A percentile compares a stretch with the other conserved stretches of the same genome.
These are phyloP conservation scores for Cantharis rufa DNA, from an alignment of 2,888 invertebrate genomes.

Conservation along the genomic window DNA sequence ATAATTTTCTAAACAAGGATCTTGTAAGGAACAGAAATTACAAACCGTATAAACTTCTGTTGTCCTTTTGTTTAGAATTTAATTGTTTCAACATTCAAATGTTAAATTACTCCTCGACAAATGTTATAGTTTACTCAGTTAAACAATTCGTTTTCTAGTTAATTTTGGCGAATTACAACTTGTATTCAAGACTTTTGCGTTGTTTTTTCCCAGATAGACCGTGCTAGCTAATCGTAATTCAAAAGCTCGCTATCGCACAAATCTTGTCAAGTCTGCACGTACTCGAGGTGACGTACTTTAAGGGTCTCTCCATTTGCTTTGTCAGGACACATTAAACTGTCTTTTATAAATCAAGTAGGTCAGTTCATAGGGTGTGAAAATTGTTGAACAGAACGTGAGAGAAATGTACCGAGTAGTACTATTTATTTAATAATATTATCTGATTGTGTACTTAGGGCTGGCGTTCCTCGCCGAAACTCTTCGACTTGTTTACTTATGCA, in stretches of 20 bases:
- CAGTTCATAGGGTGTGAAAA: constrained; percentile 9
- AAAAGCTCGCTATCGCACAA: constrained; percentile 19
- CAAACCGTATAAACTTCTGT: not conserved
- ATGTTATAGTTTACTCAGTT: not conserved
- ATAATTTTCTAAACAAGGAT: not conserved
- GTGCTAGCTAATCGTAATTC: constrained; percentile 19
- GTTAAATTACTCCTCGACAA: not conserved
- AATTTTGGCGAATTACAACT: not conserved
- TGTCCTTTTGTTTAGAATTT: not conserved
- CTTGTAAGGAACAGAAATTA: not conserved
- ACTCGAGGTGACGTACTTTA: constrained; percentile 17
- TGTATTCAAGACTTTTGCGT: not conserved
- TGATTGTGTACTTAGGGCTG: not conserved
- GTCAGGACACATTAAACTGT: constrained; percentile 19
- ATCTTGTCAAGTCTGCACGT: constrained; percentile 25
- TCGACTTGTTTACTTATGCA: not conserved
- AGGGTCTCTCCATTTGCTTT: constrained; percentile 22
- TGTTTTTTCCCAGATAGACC: constrained; percentile 5
- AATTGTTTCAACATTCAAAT: not conserved
- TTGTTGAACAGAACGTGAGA: not conserved
- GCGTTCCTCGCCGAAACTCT: not conserved
- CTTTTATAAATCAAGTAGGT: constrained; percentile 19
- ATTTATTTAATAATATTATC: not conserved
- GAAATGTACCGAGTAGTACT: not conserved
- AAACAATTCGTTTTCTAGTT: no score